Conservation (phyloP, 2,113 vertebrate species). For the Formicarius rufipectus region DNA sequence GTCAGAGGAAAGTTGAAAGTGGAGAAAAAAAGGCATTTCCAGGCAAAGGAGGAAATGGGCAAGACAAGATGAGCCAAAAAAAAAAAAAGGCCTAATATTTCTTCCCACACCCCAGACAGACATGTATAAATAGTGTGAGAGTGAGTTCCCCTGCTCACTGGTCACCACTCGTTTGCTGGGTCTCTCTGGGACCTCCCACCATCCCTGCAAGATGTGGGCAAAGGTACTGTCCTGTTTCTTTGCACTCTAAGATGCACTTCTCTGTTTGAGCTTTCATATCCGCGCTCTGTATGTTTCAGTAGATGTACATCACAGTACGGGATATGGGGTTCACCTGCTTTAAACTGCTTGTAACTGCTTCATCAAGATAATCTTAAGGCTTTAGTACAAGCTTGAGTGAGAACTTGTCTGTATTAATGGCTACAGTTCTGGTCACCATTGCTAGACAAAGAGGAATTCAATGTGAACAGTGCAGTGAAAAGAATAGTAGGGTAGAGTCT, state of each 20-base stretch:
- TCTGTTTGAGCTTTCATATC: background rate
- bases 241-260: background rate
- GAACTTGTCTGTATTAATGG: background rate
- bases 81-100: background rate
- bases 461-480: background rate
- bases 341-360: background rate
- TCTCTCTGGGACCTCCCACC: background rate
- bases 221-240: constrained; percentile 52
- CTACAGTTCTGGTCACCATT: background rate
- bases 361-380: background rate
- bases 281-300: background rate
- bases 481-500: background rate
- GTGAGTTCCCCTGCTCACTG: background rate
- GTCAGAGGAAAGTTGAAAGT: constrained; percentile 22
- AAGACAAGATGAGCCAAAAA: background rate
- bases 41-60: constrained; percentile 19
- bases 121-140: background rate
- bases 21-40: constrained; percentile 62
- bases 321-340: background rate
- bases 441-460: background rate
- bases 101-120: background rate
- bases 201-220: constrained; percentile 46
- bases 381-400: background rate
- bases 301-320: background rate
- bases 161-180: background rate